Percentiles rank a stretch among this genome's conserved stretches.
Conservation (phyloP, 2,797 vertebrate genomes). For the Micromesistius poutassou region DNA sequence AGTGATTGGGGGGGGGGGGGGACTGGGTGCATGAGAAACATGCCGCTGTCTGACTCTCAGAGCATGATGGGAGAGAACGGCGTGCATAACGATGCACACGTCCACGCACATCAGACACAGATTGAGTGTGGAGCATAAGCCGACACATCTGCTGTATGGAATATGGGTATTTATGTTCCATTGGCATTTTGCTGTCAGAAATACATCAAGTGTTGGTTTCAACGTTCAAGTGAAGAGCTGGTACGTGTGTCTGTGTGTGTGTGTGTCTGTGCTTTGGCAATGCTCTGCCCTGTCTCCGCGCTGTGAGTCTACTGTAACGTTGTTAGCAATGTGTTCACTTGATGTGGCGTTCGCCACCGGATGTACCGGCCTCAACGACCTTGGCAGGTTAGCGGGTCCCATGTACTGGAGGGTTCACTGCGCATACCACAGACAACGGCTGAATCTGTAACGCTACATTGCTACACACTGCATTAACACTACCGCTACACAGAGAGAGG, state of each 20-base stretch:
- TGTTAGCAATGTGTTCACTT: constrained; percentile 17
- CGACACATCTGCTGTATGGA: background rate
- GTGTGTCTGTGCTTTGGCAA: background rate
- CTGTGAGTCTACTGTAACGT: constrained; percentile 2
- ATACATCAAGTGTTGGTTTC: background rate
- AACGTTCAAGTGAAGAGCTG: no score
- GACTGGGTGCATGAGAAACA: constrained; percentile 67
- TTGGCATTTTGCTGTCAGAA: background rate
- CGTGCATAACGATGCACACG: constrained; percentile 10
- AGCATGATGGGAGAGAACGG: constrained; percentile 54
- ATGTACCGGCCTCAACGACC: background rate
- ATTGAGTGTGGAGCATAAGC: background rate
- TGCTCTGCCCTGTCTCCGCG: no score
- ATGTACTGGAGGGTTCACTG: constrained; percentile 11
- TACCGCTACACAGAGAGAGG: background rate
- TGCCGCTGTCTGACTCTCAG: constrained; percentile 50
- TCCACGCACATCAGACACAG: constrained; percentile 10
- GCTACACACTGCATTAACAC: background rate
- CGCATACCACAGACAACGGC: constrained; percentile 11
- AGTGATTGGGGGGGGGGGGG: constrained; percentile 55
- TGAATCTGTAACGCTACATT: constrained; percentile 6
- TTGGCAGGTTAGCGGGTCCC: background rate
- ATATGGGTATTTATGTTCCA: background rate
- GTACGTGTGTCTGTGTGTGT: no score
- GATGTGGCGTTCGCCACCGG: background rate